Base-by-base conservation (phyloP, 2,113 vertebrate species). In the Oncorhynchus masou region DNA sequence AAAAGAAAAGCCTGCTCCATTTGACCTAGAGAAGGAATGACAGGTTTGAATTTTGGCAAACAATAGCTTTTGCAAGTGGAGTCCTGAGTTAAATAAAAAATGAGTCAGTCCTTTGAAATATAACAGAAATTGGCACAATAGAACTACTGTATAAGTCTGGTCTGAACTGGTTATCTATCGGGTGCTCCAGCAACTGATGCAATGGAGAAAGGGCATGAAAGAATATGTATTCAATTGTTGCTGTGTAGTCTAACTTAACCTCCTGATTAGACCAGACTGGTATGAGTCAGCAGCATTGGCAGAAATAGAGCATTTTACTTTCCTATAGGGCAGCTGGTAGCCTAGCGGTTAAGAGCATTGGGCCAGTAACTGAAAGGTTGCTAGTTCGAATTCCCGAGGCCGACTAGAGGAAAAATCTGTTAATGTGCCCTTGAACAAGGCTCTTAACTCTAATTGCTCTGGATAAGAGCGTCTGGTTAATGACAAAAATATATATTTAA, bases 1-100 rank as follows among this genome's bases (percentile, higher is more conserved):
- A 90, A 2, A 69, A 89, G 2, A 69, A 78, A 1, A 0, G 39
- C 1, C 85, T 73, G 84, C 74, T 88, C 86, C 89, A 92, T 91
- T 79, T 85, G n/a, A 85, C 25, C 91, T 91, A 45, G 31, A 19
- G 59, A 70, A 22, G n/a, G 20, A 24, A 62, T 62, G n/a, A 24
- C 5, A 62, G 24, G n/a, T 54, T 54, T 54, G 3, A 15, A 4
- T 5, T 19, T 45, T 45, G 1, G 51, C 51, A 54, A 54, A 0
- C 12, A 54, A 16, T 62, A 22, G n/a, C 7, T 22, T 62, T 13
- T 62, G n/a, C 24, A 22, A 57, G 54, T 57, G 54, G 54, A 57
- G 59, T n/a, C n/a, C 22, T 22, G 59, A 60, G 59, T 13, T 22
- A 9, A 39, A 39, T 2, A 9, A 39, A 39, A 39, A 9, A 39